Conservation (phyloP, 2,888 invertebrate species). For the Dryococelus australis region DNA sequence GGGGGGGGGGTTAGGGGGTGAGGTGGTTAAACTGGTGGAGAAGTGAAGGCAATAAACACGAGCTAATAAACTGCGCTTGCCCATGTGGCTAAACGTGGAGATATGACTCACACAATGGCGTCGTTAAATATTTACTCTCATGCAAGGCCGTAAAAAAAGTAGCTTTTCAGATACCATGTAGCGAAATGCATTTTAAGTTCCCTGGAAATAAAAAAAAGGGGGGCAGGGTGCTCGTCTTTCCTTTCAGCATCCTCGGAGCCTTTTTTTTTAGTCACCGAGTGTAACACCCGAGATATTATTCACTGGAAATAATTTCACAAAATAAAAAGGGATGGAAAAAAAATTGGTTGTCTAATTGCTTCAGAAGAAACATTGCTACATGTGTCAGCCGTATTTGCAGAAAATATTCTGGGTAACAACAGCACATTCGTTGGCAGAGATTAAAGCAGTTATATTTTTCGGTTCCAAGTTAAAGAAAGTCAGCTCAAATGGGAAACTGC, state of each 20-base stretch:
- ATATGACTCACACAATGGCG: not conserved
- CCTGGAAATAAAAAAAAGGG: not conserved
- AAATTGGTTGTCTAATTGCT: too few relatives aligned
- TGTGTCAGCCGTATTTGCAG: too few relatives aligned
- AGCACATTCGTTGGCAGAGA: too few relatives aligned
- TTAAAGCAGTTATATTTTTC: too few relatives aligned
- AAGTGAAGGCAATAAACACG: constrained; percentile 8
- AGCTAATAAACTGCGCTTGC: not conserved
- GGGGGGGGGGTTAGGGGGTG: not conserved
- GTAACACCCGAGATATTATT: too few relatives aligned
- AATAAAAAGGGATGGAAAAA: too few relatives aligned
- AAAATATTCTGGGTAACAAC: too few relatives aligned
- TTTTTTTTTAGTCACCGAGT: not conserved
- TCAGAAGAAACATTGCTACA: too few relatives aligned
- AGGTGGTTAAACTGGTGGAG: not conserved
- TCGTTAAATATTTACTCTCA: constrained; percentile 5
- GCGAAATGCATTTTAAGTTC: not conserved
- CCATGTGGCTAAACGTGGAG: not conserved
- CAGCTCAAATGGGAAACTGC: too few relatives aligned
- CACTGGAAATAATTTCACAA: too few relatives aligned
- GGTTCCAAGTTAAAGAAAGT: too few relatives aligned
- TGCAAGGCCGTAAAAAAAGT: not conserved
- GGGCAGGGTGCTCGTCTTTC: not conserved
- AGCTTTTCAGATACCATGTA: not conserved
- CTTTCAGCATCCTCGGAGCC: not conserved